Conservation (phyloP, 2,113 vertebrate species). For the Chamaetylas fuelleborni region DNA sequence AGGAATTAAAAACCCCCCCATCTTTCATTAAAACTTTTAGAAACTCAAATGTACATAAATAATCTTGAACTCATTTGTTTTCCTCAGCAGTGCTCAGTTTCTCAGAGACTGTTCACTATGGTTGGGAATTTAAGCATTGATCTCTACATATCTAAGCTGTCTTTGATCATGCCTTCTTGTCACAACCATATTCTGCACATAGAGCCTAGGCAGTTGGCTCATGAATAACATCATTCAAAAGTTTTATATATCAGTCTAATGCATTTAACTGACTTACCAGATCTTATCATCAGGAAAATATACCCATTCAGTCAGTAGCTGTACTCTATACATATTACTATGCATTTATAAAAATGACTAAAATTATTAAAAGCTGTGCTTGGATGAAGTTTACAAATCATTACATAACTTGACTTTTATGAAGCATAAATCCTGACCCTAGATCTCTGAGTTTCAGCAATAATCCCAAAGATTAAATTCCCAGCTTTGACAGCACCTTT, state of each 20-base stretch:
- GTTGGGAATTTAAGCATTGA: not conserved
- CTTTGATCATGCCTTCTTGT: slow-evolving; percentile 35
- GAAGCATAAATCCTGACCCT: not conserved
- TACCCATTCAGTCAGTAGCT: not conserved
- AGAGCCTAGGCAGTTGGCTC: not conserved
- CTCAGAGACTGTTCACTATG: not conserved
- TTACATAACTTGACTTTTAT: not conserved
- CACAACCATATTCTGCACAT: not conserved
- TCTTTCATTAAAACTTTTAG: not conserved
- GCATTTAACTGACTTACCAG: not conserved
- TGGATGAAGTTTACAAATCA: not conserved
- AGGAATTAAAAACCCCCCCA: not conserved
- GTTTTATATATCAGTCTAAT: not conserved
- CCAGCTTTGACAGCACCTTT: not conserved
- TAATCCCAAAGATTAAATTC: slow-evolving; percentile 8
- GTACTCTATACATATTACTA: not conserved
- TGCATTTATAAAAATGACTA: not conserved
- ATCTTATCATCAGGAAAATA: not conserved
- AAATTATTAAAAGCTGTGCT: not conserved
- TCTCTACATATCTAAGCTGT: slow-evolving; percentile 10
- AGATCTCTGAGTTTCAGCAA: not conserved
- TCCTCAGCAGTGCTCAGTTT: not conserved
- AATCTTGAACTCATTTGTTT: not conserved
- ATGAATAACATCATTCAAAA: not conserved
- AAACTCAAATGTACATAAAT: not conserved